Evolutionary conservation across 2,797 vertebrate genomes (phyloP), one percentile per base, ranked within the genome.

Genomic region (Trichosurus vulpecula): DNA sequence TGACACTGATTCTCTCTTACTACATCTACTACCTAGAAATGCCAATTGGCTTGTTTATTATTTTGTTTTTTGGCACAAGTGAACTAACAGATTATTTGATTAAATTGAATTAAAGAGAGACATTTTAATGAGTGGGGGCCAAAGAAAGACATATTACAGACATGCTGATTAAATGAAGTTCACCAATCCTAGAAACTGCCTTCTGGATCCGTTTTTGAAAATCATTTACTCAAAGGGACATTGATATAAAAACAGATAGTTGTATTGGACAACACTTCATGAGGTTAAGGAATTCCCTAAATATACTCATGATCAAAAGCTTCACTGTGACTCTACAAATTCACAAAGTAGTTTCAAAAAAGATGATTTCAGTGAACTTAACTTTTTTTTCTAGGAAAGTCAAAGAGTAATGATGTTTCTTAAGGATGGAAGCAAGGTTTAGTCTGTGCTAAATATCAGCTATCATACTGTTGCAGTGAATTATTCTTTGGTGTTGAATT

Each of bases 131-230:
- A 97, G 74, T 74, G 91, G 93, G 35, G 74, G 74, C 74, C 74
- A 87, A 87, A 90, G 53, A 97, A 96, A 93, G 90, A 81, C 52
- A 66, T 93, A 27, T 87, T 95, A 94, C 13, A 95, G 90, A 93
- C 94, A 96, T 97, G 96, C 95, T 96, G 92, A 96, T 57, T 93
- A 96, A 96, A 93, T 91, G 51, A 97, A 94, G 52, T 94, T 97
- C 89, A 95, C 91, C 91, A 35, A 30, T 95, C 95, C 54, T 53
- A 95, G 96, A 96, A 94, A 95, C 54, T 94, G 93, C 89, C 96
- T 95, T 96, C 94, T 96, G 52, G 1, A 53, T 90, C 96, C 94
- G 96, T 96, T 96, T 87, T 98, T 91, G 94, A 95, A 97, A 97
- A 95, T 55, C 90, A 54, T 87, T 94, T 90, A 96, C 92, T 96